Conservation (phyloP, 2,113 vertebrate genomes). For the Xyliphius kryptos region DNA sequence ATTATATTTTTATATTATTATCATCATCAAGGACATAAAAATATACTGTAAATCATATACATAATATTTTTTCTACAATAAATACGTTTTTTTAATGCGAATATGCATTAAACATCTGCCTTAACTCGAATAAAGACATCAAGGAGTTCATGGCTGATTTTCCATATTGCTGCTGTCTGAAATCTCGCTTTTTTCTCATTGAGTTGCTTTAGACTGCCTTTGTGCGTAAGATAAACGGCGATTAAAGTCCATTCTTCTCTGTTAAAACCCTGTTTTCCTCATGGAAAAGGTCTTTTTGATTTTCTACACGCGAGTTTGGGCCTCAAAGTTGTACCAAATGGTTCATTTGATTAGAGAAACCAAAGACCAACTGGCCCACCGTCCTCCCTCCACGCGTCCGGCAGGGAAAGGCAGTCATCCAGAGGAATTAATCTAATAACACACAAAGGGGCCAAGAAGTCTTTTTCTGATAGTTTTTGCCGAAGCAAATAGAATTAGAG, state of each 20-base stretch:
- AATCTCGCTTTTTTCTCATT: slow-evolving; percentile 42
- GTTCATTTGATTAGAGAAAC: slow-evolving; percentile 95
- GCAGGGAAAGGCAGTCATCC: slow-evolving; percentile 78
- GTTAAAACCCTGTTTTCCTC: slow-evolving; percentile 58
- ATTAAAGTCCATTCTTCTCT: slow-evolving; percentile 64
- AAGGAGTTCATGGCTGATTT: slow-evolving; percentile 46
- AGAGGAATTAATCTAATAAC: slow-evolving; percentile 97
- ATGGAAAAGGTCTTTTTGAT: slow-evolving; percentile 79
- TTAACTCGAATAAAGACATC: slow-evolving; percentile 11
- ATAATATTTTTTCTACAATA: too few species aligned
- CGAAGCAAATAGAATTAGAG: slow-evolving; percentile 97
- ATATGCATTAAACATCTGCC: slow-evolving; percentile 12
- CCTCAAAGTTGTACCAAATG: slow-evolving; percentile 92
- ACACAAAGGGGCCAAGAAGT: slow-evolving; percentile 87
- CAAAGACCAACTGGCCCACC: slow-evolving; percentile 94
- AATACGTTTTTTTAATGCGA: not conserved
- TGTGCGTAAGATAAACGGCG: slow-evolving; percentile 51
- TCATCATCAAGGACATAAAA: not conserved
- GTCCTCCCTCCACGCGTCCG: slow-evolving; percentile 97
- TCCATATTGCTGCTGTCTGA: slow-evolving; percentile 47
- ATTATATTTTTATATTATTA: too few species aligned
- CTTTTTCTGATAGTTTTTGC: slow-evolving; percentile 87
- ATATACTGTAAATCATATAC: too few species aligned
- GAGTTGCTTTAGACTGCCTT: slow-evolving; percentile 54
- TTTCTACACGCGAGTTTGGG: slow-evolving; percentile 84